Percentiles rank a stretch among this genome's conserved stretches.
These are phyloP conservation scores for Andrena bucephala DNA, from an alignment of 2,888 invertebrate genomes.

Conservation along the genomic window DNA sequence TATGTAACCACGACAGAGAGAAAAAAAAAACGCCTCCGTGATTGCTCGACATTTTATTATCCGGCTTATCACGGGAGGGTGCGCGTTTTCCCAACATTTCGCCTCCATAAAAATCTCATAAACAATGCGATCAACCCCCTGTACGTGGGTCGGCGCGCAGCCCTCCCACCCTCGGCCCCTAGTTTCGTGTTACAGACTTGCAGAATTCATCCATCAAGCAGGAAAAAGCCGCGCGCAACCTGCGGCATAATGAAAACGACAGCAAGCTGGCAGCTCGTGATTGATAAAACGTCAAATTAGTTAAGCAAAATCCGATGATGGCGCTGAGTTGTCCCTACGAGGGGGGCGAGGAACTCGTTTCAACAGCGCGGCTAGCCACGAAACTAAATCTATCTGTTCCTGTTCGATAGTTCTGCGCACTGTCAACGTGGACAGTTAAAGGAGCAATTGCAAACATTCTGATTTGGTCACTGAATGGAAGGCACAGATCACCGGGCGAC, in stretches of 20 bases:
- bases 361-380: no score
- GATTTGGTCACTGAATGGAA: neutral
- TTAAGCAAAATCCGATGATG: slow-evolving; percentile 72
- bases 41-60: slow-evolving; percentile 67
- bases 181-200: slow-evolving; percentile 77
- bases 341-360: neutral
- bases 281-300: slow-evolving; percentile 84
- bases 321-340: slow-evolving; percentile 37
- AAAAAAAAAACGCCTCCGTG: slow-evolving; percentile 39
- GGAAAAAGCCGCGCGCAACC: slow-evolving; percentile 62
- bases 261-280: slow-evolving; percentile 75
- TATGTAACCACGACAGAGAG: slow-evolving; percentile 13
- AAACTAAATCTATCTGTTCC: no score
- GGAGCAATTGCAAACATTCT: neutral
- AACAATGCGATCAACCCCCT: slow-evolving; percentile 76
- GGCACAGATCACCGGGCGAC: neutral
- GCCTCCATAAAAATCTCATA: slow-evolving; percentile 81
- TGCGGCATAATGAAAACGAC: slow-evolving; percentile 63
- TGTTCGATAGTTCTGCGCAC: no score
- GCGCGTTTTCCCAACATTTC: slow-evolving; percentile 70
- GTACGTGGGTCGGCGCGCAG: slow-evolving; percentile 35
- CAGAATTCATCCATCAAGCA: slow-evolving; percentile 78
- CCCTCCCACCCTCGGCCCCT: slow-evolving; percentile 29
- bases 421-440: no score
- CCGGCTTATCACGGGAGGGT: slow-evolving; percentile 64